These are phyloP conservation scores for Anarrhichthys ocellatus DNA, from an alignment of 2,113 vertebrate species.

Conservation along the genomic window DNA sequence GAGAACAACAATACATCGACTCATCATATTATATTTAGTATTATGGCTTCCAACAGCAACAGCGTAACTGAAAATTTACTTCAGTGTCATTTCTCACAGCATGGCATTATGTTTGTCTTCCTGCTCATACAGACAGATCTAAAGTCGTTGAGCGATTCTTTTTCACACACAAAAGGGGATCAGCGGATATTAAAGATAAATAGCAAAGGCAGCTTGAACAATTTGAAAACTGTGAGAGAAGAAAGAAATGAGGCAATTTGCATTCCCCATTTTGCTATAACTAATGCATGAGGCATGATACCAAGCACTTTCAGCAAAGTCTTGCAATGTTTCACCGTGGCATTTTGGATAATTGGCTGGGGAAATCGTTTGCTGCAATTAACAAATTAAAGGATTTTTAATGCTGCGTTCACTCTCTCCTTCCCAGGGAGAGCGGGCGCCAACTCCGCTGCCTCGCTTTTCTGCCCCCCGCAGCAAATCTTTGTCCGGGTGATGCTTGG, in stretches of 20 bases:
- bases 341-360: constrained; percentile 80
- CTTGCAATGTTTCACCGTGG: constrained; percentile 70
- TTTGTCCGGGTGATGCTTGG: constrained; percentile 33
- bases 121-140: constrained; percentile 40
- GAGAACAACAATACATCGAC: background rate
- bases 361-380: constrained; percentile 74
- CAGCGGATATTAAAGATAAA: constrained; percentile 71
- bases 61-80: constrained; percentile 15
- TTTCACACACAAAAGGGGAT: constrained; percentile 58
- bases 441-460: constrained; percentile 3
- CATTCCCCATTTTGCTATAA: constrained; percentile 65
- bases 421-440: constrained; percentile 30
- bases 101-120: constrained; percentile 32
- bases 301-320: constrained; percentile 64
- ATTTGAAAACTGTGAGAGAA: constrained; percentile 66
- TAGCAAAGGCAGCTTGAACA: constrained; percentile 61
- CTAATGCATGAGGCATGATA: constrained; percentile 74
- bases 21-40: constrained; percentile 4
- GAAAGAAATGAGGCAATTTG: constrained; percentile 62
- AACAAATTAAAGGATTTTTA: constrained; percentile 77
- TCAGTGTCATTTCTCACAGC: constrained; percentile 44
- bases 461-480: constrained; percentile 42
- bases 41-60: constrained; percentile 12
- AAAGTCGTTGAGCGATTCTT: constrained; percentile 57
- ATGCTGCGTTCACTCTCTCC: constrained; percentile 56